Evolutionary conservation across 2,888 invertebrate species (phyloP).

Genomic region (Adineta ricciae): DNA sequence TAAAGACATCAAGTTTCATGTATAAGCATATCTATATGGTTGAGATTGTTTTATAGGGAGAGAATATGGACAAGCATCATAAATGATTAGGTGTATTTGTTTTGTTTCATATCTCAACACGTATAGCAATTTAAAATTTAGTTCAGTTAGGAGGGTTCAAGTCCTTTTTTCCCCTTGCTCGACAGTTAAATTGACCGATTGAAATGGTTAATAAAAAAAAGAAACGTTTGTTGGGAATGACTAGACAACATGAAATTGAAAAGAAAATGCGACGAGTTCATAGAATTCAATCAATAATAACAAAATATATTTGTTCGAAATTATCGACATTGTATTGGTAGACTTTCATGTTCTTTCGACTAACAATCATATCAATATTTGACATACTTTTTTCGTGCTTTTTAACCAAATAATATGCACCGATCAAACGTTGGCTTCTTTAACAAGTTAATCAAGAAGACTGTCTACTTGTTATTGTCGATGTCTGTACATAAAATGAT

Average conservation of each 20-base stretch:
- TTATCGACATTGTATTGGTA: neutral
- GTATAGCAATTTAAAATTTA: neutral
- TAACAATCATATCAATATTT: neutral
- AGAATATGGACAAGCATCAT: neutral
- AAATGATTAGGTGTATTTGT: neutral
- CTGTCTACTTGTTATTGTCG: neutral
- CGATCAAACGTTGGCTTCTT: too few species aligned
- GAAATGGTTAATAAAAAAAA: neutral
- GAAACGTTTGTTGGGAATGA: neutral
- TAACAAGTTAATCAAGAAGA: neutral
- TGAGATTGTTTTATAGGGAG: neutral
- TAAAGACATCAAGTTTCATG: neutral
- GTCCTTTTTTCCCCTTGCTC: neutral
- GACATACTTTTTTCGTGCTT: neutral
- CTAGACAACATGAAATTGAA: neutral
- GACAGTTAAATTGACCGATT: neutral
- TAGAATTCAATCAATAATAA: neutral
- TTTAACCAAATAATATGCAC: too few species aligned
- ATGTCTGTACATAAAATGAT: neutral
- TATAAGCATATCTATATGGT: neutral
- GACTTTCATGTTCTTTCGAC: neutral
- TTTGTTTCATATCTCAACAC: neutral
- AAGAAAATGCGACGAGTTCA: neutral
- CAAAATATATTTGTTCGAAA: neutral
- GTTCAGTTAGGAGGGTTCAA: too few species aligned